Evolutionary conservation across 2,888 invertebrate species (phyloP).

Genomic region (Epirrhoe tristata): DNA sequence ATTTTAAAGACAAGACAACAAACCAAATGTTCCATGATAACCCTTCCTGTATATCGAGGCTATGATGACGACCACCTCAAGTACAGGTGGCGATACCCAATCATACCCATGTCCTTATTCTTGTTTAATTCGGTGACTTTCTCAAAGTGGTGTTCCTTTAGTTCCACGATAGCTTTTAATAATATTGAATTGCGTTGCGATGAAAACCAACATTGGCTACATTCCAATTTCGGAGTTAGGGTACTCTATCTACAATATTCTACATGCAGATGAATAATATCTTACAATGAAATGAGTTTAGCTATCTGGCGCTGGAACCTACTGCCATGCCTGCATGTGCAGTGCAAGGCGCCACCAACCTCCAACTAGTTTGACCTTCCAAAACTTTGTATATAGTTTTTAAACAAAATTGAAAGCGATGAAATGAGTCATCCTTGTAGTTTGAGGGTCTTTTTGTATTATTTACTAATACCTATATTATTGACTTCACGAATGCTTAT

Average conservation of each 20-base stretch:
- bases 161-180: neutral
- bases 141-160: neutral
- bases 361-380: conserved; percentile 19
- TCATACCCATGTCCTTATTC: neutral
- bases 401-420: neutral
- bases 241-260: conserved; percentile 47
- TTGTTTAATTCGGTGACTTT: neutral
- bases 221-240: conserved; percentile 52
- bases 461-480: too few relatives aligned
- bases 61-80: conserved; percentile 47
- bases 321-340: conserved; percentile 15
- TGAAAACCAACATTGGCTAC: conserved; percentile 51
- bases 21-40: conserved; percentile 53
- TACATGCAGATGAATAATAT: conserved; percentile 42
- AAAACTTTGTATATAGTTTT: neutral
- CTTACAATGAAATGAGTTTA: conserved; percentile 39
- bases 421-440: neutral
- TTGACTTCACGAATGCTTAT: too few relatives aligned
- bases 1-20: conserved; percentile 50
- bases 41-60: conserved; percentile 47
- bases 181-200: conserved; percentile 41
- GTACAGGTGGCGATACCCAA: neutral
- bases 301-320: conserved; percentile 22
- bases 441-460: neutral
- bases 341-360: conserved; percentile 29